phyloP scores from a whole-genome alignment of 1,140 invertebrate species.

The Phthorimaea operculella region DNA sequence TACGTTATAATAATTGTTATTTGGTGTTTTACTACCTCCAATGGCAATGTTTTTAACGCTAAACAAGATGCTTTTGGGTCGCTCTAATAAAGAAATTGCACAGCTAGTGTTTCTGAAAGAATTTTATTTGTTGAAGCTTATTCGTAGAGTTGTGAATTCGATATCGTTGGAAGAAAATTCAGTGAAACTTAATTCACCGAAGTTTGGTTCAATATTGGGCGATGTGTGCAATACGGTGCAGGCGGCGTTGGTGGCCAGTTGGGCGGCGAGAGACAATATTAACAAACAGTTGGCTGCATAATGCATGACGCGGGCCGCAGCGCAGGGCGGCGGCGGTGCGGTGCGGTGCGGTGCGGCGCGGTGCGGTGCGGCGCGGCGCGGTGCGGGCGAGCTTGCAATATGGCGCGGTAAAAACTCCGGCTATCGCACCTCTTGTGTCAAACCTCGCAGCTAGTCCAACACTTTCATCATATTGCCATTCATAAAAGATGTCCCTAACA shows the following conservation, averaged over 20 bases:
- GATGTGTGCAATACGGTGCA: constrained; percentile 1
- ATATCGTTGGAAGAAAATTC: background rate
- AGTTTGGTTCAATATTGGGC: constrained; percentile 1
- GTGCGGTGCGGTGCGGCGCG: background rate
- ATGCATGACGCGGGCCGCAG: constrained; percentile 20
- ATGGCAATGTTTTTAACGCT: constrained; percentile 2
- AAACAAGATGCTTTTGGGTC: background rate
- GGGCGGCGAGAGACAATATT: constrained; percentile 13
- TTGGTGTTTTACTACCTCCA: constrained; percentile 5
- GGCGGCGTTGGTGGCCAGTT: background rate
- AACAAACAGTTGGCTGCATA: constrained; percentile 23
- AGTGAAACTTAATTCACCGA: background rate
- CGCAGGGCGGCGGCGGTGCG: constrained; percentile 3
- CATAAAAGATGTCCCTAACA: no score
- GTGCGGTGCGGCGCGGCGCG: no score
- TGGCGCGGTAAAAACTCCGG: no score
- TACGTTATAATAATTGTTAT: constrained; percentile 9
- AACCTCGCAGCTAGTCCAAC: no score
- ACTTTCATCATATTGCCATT: no score
- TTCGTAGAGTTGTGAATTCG: background rate
- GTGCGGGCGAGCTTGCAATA: background rate
- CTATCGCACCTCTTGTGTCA: no score
- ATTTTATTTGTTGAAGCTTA: background rate
- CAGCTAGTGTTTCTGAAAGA: background rate
- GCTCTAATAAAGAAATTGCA: no score